Evolutionary conservation across 2,113 vertebrate genomes (phyloP).

Genomic region (Boulengeromyrus knoepffleri): DNA sequence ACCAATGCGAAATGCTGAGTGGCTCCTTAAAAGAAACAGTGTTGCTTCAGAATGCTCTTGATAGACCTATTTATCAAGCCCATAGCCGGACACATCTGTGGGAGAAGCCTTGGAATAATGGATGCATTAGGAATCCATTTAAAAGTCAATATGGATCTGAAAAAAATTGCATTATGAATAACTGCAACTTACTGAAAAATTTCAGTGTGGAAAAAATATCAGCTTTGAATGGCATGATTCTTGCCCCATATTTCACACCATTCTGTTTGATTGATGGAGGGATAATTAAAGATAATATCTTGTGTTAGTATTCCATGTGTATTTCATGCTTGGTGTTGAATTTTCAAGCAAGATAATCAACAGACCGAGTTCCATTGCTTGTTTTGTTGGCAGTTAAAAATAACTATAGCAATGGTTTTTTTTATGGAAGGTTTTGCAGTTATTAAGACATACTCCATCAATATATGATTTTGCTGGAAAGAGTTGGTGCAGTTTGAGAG

Average conservation of each 20-base stretch:
- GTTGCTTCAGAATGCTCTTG: constrained; percentile 23
- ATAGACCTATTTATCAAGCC: constrained; percentile 35
- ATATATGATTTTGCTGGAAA: not conserved
- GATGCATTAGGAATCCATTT: constrained; percentile 38
- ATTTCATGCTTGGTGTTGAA: not conserved
- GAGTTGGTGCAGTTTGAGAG: not conserved
- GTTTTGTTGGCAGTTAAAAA: not conserved
- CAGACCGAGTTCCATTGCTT: not conserved
- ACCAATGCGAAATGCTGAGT: constrained; percentile 2
- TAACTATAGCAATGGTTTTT: not conserved
- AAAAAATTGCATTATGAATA: constrained; percentile 35
- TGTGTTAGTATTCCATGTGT: not conserved
- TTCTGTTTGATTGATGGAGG: not conserved
- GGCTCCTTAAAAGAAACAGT: constrained; percentile 24
- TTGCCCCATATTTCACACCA: not conserved
- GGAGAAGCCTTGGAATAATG: constrained; percentile 34
- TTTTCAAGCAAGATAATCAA: not conserved
- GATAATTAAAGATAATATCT: constrained; percentile 9
- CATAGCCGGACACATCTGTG: constrained; percentile 12
- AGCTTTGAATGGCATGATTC: constrained; percentile 4
- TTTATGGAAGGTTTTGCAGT: not conserved
- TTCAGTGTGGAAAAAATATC: constrained; percentile 15
- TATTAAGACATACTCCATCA: not conserved
- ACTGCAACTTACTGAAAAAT: constrained; percentile 31
- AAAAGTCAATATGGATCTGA: constrained; percentile 39